phyloP scores from a whole-genome alignment of 30 jellyfish, hydroid and myxozoan genomes.

The Catostylus mosaicus region DNA sequence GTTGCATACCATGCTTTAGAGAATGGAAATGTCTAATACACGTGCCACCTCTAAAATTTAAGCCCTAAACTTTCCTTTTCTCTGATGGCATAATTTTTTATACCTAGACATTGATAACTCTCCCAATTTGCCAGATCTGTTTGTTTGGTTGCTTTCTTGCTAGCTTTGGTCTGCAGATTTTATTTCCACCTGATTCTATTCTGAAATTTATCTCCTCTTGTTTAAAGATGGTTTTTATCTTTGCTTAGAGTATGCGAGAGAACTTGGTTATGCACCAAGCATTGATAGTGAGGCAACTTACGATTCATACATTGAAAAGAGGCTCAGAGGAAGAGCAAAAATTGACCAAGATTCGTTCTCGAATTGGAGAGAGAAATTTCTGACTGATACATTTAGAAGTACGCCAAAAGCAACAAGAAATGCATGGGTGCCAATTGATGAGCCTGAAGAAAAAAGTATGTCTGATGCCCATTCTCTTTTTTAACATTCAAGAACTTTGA shows the following conservation, averaged over 20 bases:
- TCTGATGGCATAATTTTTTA: no score
- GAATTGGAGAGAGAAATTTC: slow-evolving; percentile 26
- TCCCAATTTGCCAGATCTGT: no score
- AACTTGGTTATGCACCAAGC: slow-evolving; percentile 36
- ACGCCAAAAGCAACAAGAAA: slow-evolving; percentile 33
- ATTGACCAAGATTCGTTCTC: slow-evolving; percentile 24
- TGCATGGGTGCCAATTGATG: slow-evolving; percentile 34
- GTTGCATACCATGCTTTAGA: no score
- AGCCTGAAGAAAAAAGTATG: slow-evolving; percentile 4
- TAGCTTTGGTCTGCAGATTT: not conserved
- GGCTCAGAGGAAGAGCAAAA: not conserved
- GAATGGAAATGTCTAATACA: no score
- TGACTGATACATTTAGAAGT: slow-evolving; percentile 35
- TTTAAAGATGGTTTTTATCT: not conserved
- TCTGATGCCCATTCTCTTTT: no score
- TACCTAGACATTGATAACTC: no score
- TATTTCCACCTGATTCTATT: not conserved
- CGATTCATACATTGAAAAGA: not conserved
- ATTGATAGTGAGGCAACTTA: not conserved
- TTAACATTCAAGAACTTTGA: not conserved
- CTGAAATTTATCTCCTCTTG: no score
- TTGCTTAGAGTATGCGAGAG: slow-evolving; percentile 10
- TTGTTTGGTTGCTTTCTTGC: no score
- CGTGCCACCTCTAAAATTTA: no score
- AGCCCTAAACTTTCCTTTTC: no score